Conservation (phyloP, 2,888 invertebrate genomes). For the Thereva nobilitata region DNA sequence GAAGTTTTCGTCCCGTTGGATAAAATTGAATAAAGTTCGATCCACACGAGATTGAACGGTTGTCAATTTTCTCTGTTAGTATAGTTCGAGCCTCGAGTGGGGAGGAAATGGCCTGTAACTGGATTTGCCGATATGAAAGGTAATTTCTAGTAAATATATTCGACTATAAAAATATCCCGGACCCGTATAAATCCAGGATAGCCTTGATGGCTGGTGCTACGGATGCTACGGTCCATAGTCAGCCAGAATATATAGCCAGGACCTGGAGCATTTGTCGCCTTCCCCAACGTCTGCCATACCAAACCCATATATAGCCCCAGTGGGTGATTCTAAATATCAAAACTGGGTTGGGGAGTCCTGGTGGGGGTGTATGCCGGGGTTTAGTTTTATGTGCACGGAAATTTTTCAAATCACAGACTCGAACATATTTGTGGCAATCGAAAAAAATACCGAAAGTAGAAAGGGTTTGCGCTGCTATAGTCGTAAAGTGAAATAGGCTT, state of each 20-base stretch:
- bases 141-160: conserved; percentile 36
- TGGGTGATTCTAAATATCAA: neutral
- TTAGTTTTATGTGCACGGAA: conserved; percentile 29
- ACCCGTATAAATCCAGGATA: conserved; percentile 34
- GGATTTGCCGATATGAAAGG: conserved; percentile 34
- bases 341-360: neutral
- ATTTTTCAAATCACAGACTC: conserved; percentile 31
- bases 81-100: neutral
- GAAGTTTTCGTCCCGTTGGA: conserved; percentile 6
- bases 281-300: conserved; percentile 3
- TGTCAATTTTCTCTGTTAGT: conserved; percentile 5
- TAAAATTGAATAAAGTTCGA: conserved; percentile 31
- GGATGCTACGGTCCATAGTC: too few relatives aligned
- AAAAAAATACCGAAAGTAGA: conserved; percentile 10
- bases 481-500: conserved; percentile 34
- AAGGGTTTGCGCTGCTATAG: conserved; percentile 16
- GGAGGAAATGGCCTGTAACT: conserved; percentile 32
- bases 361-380: neutral
- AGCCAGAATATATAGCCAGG: neutral
- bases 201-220: conserved; percentile 2
- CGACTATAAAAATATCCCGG: conserved; percentile 33
- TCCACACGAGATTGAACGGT: conserved; percentile 29
- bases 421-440: conserved; percentile 35
- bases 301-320: neutral
- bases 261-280: conserved; percentile 13